phyloP scores from a whole-genome alignment of 1,140 invertebrate genomes.

The Drosophila pruinosa region DNA sequence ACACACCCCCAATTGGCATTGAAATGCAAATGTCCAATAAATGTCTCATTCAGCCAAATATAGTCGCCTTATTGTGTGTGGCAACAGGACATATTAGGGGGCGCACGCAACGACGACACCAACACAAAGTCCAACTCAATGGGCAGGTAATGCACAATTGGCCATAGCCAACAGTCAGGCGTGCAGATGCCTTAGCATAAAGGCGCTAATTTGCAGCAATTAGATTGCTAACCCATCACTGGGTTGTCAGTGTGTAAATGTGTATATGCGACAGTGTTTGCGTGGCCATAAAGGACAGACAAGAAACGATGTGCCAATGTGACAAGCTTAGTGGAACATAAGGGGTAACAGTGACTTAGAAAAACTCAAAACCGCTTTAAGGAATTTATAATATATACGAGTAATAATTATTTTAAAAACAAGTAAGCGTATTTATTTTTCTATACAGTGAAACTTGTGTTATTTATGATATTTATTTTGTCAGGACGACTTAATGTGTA shows the following conservation, averaged over 20 bases:
- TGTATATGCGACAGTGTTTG: not conserved
- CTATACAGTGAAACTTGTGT: too few species aligned
- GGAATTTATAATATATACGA: not conserved
- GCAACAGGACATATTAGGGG: slow-evolving; percentile 38
- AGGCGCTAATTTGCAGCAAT: slow-evolving; percentile 79
- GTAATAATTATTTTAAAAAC: not conserved
- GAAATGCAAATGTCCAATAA: slow-evolving; percentile 19
- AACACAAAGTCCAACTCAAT: slow-evolving; percentile 1
- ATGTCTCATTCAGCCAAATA: slow-evolving; percentile 39
- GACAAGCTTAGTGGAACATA: not conserved
- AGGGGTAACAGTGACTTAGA: not conserved
- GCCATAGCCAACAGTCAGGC: slow-evolving; percentile 37
- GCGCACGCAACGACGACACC: slow-evolving; percentile 40
- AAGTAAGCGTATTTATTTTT: too few species aligned
- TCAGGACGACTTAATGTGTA: too few species aligned
- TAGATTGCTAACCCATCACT: slow-evolving; percentile 53
- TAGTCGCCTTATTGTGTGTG: slow-evolving; percentile 33
- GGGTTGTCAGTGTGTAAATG: not conserved
- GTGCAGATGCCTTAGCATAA: slow-evolving; percentile 50
- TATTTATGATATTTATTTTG: too few species aligned
- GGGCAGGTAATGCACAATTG: slow-evolving; percentile 41
- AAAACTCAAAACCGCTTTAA: not conserved
- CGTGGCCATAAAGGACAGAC: slow-evolving; percentile 15
- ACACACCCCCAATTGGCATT: slow-evolving; percentile 9
- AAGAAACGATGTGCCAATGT: slow-evolving; percentile 35